Evolutionary conservation across 2,113 vertebrate species (phyloP).

Genomic region (Lathamus discolor): DNA sequence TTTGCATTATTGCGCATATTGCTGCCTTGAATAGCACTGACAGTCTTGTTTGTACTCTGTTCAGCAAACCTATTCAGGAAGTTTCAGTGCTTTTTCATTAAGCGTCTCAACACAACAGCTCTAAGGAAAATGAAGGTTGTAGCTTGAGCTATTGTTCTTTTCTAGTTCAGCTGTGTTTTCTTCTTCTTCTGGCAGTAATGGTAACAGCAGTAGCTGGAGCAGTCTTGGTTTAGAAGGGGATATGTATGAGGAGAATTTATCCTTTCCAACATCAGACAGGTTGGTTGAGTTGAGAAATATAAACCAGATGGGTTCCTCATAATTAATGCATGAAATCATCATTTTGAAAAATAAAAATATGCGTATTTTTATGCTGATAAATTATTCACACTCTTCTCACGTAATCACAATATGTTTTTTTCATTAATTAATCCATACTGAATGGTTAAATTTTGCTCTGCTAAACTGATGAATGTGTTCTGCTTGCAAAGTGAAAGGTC

Average conservation of each 20-base stretch:
- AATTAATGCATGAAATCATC: constrained; percentile 84
- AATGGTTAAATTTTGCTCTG: constrained; percentile 63
- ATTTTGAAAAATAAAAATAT: constrained; percentile 63
- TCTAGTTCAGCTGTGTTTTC: constrained; percentile 83
- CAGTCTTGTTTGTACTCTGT: not conserved
- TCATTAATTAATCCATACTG: constrained; percentile 66
- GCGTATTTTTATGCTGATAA: constrained; percentile 37
- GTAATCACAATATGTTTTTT: constrained; percentile 67
- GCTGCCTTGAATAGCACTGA: not conserved
- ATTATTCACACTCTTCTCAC: constrained; percentile 53
- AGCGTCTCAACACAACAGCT: constrained; percentile 24
- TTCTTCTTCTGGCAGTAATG: constrained; percentile 95
- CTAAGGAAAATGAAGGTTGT: constrained; percentile 48
- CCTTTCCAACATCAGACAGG: constrained; percentile 98
- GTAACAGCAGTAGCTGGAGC: constrained; percentile 99
- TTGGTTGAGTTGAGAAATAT: constrained; percentile 82
- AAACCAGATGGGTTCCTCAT: constrained; percentile 69
- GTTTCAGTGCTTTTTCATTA: not conserved
- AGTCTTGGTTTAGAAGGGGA: constrained; percentile 99
- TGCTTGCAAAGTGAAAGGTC: constrained; percentile 53
- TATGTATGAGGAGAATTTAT: constrained; percentile 95
- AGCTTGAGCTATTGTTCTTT: constrained; percentile 62
- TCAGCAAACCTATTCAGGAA: not conserved
- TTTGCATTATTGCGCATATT: not conserved
- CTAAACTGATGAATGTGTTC: constrained; percentile 56